These are phyloP conservation scores for Glossosoma conforme DNA, from an alignment of 1,140 invertebrate genomes.

Conservation along the genomic window DNA sequence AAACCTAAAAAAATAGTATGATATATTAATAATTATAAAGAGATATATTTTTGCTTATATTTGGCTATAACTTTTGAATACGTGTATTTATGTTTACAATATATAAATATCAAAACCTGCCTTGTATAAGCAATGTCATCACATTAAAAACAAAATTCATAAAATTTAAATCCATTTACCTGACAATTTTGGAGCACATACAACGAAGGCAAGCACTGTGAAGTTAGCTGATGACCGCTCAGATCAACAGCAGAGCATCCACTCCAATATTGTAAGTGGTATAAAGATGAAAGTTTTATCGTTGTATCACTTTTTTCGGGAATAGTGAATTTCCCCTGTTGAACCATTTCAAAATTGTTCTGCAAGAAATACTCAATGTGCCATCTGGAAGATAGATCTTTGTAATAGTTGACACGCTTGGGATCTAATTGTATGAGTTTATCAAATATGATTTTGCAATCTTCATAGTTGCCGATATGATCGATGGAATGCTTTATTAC, in stretches of 20 bases:
- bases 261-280: constrained; percentile 30
- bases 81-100: too few relatives aligned
- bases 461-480: constrained; percentile 23
- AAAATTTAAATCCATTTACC: constrained; percentile 9
- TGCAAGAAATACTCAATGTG: constrained; percentile 24
- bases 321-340: constrained; percentile 13
- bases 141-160: constrained; percentile 3
- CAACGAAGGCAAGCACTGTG: constrained; percentile 13
- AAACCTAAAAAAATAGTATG: constrained; percentile 18
- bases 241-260: constrained; percentile 19
- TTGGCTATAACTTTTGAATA: too few relatives aligned
- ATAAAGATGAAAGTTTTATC: constrained; percentile 19
- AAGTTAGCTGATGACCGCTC: constrained; percentile 16
- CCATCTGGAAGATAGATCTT: constrained; percentile 28
- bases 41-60: background rate
- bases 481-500: constrained; percentile 27
- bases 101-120: too few relatives aligned
- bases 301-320: background rate
- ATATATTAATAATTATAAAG: background rate
- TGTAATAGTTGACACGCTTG: constrained; percentile 24
- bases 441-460: constrained; percentile 13
- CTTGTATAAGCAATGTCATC: background rate
- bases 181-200: constrained; percentile 25
- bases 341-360: constrained; percentile 12
- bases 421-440: constrained; percentile 21